These are phyloP conservation scores for Onychomys torridus DNA, from an alignment of 2,797 vertebrate genomes.

Conservation along the genomic window DNA sequence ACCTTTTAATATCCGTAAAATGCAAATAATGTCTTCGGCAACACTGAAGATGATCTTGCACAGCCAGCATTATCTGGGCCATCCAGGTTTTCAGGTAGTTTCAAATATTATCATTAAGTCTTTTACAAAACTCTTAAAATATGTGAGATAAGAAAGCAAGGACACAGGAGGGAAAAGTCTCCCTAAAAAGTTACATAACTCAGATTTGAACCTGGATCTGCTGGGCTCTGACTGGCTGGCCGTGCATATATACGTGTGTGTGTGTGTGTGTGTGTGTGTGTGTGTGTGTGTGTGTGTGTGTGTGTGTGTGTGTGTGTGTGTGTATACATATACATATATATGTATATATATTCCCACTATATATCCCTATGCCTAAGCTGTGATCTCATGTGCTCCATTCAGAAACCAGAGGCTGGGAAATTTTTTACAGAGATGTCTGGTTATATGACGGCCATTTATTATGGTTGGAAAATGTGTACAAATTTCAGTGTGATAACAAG, in stretches of 20 bases:
- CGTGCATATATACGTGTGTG: too few species aligned
- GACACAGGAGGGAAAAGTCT: not conserved
- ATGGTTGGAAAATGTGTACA: not conserved
- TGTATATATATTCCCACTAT: not conserved
- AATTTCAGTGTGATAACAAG: not conserved
- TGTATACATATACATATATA: too few species aligned
- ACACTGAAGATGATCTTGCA: not conserved
- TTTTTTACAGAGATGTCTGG: not conserved
- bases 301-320: too few species aligned
- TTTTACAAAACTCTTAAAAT: not conserved
- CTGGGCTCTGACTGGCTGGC: not conserved
- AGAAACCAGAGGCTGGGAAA: not conserved
- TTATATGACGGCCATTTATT: not conserved
- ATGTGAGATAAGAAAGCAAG: not conserved
- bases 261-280: too few species aligned
- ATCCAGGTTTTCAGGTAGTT: not conserved
- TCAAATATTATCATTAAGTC: not conserved
- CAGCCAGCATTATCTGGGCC: not conserved
- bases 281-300: too few species aligned
- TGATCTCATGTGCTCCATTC: not conserved
- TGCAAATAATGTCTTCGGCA: not conserved
- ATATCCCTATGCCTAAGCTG: not conserved
- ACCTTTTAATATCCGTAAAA: not conserved
- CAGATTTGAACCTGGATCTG: not conserved
- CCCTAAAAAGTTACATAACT: not conserved